phyloP scores from a whole-genome alignment of 2,888 invertebrate species.

The Andricus quercusramuli region DNA sequence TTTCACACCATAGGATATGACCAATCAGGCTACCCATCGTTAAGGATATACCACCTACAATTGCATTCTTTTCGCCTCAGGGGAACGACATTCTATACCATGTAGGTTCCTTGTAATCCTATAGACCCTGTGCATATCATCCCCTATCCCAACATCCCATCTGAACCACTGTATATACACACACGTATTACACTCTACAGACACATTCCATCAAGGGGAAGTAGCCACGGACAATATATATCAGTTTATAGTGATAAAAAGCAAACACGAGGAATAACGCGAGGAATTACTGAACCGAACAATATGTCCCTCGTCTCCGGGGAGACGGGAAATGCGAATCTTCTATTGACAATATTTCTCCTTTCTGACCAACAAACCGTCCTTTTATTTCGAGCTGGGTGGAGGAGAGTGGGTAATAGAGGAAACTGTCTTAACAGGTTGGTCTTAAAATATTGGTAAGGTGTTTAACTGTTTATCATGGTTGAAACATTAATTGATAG shows the following conservation, averaged over 20 bases:
- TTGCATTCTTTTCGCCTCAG: conserved; percentile 50
- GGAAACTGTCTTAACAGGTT: conserved; percentile 56
- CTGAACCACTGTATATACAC: conserved; percentile 39
- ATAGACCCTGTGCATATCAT: conserved; percentile 40
- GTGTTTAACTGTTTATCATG: too few relatives aligned
- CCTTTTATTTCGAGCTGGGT: conserved; percentile 54
- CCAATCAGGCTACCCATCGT: neutral
- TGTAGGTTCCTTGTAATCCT: conserved; percentile 15
- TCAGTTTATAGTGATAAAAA: conserved; percentile 76
- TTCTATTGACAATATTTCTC: conserved; percentile 49
- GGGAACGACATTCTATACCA: conserved; percentile 43
- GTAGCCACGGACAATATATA: conserved; percentile 71
- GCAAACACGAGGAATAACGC: conserved; percentile 75
- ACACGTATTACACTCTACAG: conserved; percentile 47
- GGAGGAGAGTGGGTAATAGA: conserved; percentile 33
- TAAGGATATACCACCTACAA: conserved; percentile 34
- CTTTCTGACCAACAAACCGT: conserved; percentile 19
- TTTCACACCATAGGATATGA: conserved; percentile 9
- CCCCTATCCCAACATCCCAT: conserved; percentile 43
- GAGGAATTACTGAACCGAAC: conserved; percentile 75
- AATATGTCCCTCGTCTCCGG: conserved; percentile 73
- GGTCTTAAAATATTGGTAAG: too few relatives aligned
- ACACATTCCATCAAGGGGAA: conserved; percentile 60
- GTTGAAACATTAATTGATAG: too few relatives aligned
- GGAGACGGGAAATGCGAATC: conserved; percentile 61